A percentile compares a stretch with the other conserved stretches of the same genome.
These are phyloP conservation scores for Lycia hirtaria DNA, from an alignment of 2,888 invertebrate genomes.

Conservation along the genomic window DNA sequence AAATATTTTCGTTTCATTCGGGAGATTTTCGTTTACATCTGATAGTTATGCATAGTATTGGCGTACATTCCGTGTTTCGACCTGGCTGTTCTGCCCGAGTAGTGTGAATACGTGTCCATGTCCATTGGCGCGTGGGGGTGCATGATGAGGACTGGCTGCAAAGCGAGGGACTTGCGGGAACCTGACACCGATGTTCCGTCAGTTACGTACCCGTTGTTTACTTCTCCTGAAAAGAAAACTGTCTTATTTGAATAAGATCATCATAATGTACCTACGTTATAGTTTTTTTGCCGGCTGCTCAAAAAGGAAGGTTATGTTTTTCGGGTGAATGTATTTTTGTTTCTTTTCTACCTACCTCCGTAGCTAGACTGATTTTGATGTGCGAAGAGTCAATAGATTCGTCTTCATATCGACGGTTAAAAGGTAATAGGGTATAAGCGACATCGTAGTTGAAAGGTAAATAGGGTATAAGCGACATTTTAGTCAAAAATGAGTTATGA, in stretches of 20 bases:
- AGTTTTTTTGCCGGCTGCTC: too few relatives aligned
- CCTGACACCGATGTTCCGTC: conserved; percentile 94
- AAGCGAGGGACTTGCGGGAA: conserved; percentile 93
- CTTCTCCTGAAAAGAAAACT: conserved; percentile 88
- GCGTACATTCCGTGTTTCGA: conserved; percentile 88
- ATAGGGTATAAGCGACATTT: too few relatives aligned
- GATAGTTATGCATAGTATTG: conserved; percentile 89
- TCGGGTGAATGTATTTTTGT: too few relatives aligned
- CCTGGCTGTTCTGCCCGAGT: conserved; percentile 89
- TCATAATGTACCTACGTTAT: not conserved
- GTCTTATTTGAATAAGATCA: not conserved
- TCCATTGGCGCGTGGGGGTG: conserved; percentile 88
- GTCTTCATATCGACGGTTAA: too few relatives aligned
- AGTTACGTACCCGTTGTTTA: conserved; percentile 94
- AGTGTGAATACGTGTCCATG: conserved; percentile 92
- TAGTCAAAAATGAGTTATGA: too few relatives aligned
- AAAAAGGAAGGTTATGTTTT: too few relatives aligned
- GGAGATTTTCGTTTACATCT: conserved; percentile 73
- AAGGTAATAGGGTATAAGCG: too few relatives aligned
- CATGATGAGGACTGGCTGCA: conserved; percentile 94
- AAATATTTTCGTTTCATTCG: not conserved
- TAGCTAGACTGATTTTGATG: too few relatives aligned
- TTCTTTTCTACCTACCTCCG: too few relatives aligned
- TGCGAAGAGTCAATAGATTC: too few relatives aligned
- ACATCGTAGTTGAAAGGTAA: too few relatives aligned